These are phyloP conservation scores for Columba guinea DNA, from an alignment of 2,797 vertebrate species.

Conservation along the genomic window DNA sequence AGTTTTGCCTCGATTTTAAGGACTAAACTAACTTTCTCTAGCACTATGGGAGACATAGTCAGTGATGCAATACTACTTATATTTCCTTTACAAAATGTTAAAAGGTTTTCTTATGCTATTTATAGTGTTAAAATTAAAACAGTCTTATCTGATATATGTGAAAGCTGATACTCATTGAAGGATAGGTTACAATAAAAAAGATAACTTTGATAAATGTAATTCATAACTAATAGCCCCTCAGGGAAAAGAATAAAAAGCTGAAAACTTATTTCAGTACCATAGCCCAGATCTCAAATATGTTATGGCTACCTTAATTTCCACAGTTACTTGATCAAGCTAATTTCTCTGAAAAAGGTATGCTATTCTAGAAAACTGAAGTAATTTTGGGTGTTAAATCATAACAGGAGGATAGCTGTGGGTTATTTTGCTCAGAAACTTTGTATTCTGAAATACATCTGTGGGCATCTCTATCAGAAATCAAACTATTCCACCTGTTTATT, in stretches of 20 bases:
- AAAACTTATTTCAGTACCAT: neutral
- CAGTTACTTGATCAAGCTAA: neutral
- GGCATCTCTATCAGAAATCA: neutral
- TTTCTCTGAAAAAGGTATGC: neutral
- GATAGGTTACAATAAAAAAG: neutral
- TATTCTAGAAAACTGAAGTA: neutral
- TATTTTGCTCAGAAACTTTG: neutral
- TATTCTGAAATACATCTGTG: neutral
- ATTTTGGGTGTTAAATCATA: neutral
- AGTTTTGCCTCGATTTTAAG: fast-evolving
- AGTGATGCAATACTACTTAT: too few species aligned
- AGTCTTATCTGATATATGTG: neutral
- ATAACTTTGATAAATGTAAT: neutral
- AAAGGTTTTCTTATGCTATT: neutral
- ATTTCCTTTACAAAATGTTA: neutral
- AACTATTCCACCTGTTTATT: neutral
- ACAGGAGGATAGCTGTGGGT: neutral
- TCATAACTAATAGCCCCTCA: neutral
- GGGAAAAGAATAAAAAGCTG: neutral
- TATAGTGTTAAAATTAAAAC: neutral
- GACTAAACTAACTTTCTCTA: neutral
- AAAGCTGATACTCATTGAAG: neutral
- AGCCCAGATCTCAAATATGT: neutral
- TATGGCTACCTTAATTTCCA: neutral
- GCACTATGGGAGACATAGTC: neutral